Evolutionary conservation across 2,888 invertebrate species (phyloP), one percentile per base, ranked within the genome.

Genomic region (Pharmacophagus antenor): DNA sequence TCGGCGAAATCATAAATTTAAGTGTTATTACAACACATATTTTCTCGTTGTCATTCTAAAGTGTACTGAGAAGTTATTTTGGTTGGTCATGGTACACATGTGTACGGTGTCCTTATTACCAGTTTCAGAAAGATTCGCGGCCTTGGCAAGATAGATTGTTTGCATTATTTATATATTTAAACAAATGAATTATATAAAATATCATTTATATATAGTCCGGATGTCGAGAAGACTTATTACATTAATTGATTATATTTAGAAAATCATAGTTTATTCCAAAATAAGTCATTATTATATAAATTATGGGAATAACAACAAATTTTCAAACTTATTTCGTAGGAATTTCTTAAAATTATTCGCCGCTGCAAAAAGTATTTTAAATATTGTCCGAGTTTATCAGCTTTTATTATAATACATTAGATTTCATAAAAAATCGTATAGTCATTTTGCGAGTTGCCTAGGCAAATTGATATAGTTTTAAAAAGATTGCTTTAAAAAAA

Each of bases 1-100:
- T 56, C 52, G 17, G 46, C 42, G 64, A 66, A 70, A 66, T 59
- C 67, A 54, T 49, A 8, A 61, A 56, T 51, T 53, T 62, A 56
- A 53, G 41, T 52, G 56, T 22, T 56, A 47, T 56, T 48, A 42
- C 44, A 22, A 31, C 23, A 0, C 48, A 23, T 12, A 47, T 56
- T 61, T 61, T 61, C 46, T 52, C 48, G 48, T 56, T 52, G 51
- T 52, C 27, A 12, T 52, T 56, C 27, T 27, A 48, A 17, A 42
- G 46, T 52, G 23, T 41, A 41, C 42, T 41, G 41, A 37, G 61
- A 27, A 50, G 47, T 56, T 20, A 41, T 55, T 57, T 18, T 50
- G 25, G 23, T 52, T 25, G 47, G 49, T 25, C 47, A n/a, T 42
- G 21, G 23, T 44, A 27, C 44, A 31, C 18, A 42, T 54, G 21